Evolutionary conservation across 1,140 invertebrate species (phyloP), one percentile per base, ranked within the genome.

Genomic region (Epicauta chinensis): DNA sequence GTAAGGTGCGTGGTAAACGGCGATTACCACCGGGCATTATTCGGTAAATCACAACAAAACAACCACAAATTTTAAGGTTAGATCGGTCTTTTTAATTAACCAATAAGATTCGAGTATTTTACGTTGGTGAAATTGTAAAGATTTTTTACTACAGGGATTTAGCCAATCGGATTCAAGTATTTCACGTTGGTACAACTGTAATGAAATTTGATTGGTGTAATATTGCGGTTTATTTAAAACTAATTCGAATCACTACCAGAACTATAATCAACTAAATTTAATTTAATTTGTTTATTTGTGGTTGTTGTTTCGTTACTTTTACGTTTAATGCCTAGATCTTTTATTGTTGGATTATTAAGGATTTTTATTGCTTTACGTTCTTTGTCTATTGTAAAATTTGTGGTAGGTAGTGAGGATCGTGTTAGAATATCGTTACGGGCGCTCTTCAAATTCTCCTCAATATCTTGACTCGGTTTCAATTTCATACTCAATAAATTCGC

Each of bases 401-500:
- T 76, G 39, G 76, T 79, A 0, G 79, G 78, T 52, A 83, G 64
- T 0, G 78, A 79, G 12, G 60, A 56, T 45, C 55, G 55, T 9
- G 51, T 42, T 37, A 65, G 56, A 29, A 83, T 76, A 49, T 75
- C 73, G 37, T 63, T 72, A 39, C 79, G 72, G 34, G 72, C 70
- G 29, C 72, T 62, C 2, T 63, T 67, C 44, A 79, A 76, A 43
- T 74, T 70, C 64, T 79, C 75, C 50, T 71, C 70, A 36, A 77
- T 73, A 36, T 75, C 75, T 6, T 63, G 67, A 39, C 73, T 71
- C 3, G 82, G 79, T 62, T 78, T 76, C 2, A 86, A 60, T 59
- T 79, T 76, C 10, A 85, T 63, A 39, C 83, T 79, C 38, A 94
- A 74, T 14, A 94, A 71, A 2, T 81, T 78, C 1, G 91, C 91